Conservation (phyloP, 2,113 vertebrate species). For the Scomber colias region DNA sequence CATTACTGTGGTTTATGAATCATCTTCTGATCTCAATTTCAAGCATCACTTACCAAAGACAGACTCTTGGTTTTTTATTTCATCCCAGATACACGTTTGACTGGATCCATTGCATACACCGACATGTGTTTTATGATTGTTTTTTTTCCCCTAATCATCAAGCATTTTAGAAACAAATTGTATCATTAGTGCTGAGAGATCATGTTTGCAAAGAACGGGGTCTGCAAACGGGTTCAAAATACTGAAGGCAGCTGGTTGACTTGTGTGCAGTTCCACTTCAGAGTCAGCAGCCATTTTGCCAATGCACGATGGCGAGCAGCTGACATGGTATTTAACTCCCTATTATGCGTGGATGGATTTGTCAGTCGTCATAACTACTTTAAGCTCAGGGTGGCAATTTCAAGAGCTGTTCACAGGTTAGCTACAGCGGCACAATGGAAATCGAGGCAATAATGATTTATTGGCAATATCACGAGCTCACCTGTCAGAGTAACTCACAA, state of each 20-base stretch:
- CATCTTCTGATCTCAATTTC: conserved; percentile 58
- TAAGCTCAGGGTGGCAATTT: conserved; percentile 18
- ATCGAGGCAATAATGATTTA: conserved; percentile 18
- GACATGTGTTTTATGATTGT: conserved; percentile 25
- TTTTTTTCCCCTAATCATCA: conserved; percentile 21
- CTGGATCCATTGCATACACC: conserved; percentile 5
- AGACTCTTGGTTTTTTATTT: conserved; percentile 30
- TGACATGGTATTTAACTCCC: conserved; percentile 18
- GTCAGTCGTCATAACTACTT: conserved; percentile 20
- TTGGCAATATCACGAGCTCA: conserved; percentile 6
- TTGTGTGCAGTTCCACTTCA: no score
- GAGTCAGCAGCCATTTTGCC: neutral
- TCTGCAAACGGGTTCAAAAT: neutral
- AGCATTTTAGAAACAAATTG: conserved; percentile 32
- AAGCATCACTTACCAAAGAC: conserved; percentile 60
- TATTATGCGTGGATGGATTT: conserved; percentile 7
- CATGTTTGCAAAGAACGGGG: neutral
- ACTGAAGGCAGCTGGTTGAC: neutral
- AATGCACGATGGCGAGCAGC: neutral
- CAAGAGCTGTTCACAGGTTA: neutral
- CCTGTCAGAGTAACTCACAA: conserved; percentile 12
- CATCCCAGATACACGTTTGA: neutral
- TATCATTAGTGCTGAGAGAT: neutral
- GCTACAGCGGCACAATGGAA: neutral
- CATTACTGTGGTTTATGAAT: conserved; percentile 67